Percentiles rank a stretch among this genome's conserved stretches.
Evolutionary conservation across 1,140 invertebrate genomes (phyloP).

Genomic region (Eufriesea mexicana): DNA sequence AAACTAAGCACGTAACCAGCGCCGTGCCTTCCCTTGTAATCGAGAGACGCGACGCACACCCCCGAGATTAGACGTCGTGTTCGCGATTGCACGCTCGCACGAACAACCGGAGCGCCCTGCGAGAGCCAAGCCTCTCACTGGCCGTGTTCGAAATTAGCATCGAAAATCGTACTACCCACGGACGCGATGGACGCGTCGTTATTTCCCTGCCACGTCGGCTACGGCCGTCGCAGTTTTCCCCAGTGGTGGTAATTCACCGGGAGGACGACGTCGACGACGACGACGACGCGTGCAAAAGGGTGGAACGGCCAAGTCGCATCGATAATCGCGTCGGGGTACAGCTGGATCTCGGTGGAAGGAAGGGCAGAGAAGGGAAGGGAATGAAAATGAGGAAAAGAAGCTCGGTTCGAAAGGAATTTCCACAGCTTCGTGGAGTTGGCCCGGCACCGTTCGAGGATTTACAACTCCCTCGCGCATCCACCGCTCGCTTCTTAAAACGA

Average conservation of each 20-base stretch:
- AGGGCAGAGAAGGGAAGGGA: too few species aligned
- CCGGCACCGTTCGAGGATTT: conserved; percentile 11
- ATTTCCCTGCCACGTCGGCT: not conserved
- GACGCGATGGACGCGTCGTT: not conserved
- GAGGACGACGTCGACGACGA: too few species aligned
- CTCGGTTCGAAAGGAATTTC: not conserved
- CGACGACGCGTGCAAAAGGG: too few species aligned
- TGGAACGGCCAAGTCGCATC: not conserved
- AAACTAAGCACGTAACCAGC: conserved; percentile 18
- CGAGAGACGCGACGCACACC: conserved; percentile 25
- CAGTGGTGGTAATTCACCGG: not conserved
- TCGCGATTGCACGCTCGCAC: conserved; percentile 31
- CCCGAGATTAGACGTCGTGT: conserved; percentile 53
- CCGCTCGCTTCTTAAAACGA: conserved; percentile 28
- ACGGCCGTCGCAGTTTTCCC: not conserved
- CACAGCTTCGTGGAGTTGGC: not conserved
- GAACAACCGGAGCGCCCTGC: not conserved
- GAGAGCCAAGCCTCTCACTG: conserved; percentile 3
- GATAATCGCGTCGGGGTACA: conserved; percentile 13
- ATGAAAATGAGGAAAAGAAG: not conserved
- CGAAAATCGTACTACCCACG: conserved; percentile 45
- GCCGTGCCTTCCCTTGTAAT: conserved; percentile 10
- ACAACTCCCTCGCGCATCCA: conserved; percentile 17
- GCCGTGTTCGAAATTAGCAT: conserved; percentile 60
- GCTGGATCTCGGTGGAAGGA: too few species aligned